Base-by-base conservation (phyloP, 2,888 invertebrate species). In the Eupeodes luniger region DNA sequence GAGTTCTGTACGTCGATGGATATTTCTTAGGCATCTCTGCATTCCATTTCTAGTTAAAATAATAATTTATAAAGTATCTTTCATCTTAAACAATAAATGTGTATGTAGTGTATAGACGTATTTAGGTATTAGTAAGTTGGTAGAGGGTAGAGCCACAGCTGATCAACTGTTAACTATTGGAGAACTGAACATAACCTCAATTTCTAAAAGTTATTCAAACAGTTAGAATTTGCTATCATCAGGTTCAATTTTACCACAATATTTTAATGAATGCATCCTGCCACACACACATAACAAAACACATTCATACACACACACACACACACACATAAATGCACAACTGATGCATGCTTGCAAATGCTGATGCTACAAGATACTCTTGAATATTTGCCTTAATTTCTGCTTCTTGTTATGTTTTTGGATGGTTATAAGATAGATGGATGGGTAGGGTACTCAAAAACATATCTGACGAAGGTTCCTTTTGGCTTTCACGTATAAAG, bases 131-230 rank as follows among this genome's bases (percentile, higher is more conserved):
- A 27, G 40, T 40, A 1, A 40, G 40, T 3, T 40, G 27, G 27
- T 27, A 27, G 27, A 27, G 5, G 40, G 40, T 40, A 51, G 7
- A 61, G 36, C 40, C 40, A 62, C 40, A 62, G 40, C 40, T 62
- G 62, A 62, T 62, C 62, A 62, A 40, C 62, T 62, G 40, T 62
- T 40, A 62, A 59, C 34, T 59, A 59, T 36, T 59, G 34, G 59
- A 59, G 14, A 59, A 36, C n/a, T 36, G 59, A 59, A 62, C 62
- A 62, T 11, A 62, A 62, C 62, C 62, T 62, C 62, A 40, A n/a
- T 62, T 62, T 40, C 36, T 5, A 40, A 40, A 62, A 62, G 62
- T 62, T 62, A 62, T 62, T 62, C 62, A 62, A 62, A 62, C n/a
- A 62, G 40, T 40, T 62, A 62, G 12, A 62, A 16, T 62, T 40